These are phyloP conservation scores for Heliconius cydno DNA, from an alignment of 2,888 invertebrate genomes.

Conservation along the genomic window DNA sequence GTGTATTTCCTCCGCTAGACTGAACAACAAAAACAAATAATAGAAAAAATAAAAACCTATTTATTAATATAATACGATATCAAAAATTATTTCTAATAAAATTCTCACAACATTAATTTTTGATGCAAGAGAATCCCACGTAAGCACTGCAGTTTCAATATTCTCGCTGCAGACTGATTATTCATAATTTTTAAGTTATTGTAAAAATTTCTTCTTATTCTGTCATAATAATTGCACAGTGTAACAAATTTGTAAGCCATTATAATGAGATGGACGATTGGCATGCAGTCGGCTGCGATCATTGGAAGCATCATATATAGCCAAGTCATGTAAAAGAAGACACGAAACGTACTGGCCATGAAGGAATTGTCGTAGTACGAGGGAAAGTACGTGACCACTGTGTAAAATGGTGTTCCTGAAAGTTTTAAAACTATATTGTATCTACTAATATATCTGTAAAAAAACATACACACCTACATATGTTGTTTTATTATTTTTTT, in stretches of 20 bases:
- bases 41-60: not conserved
- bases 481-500: no score
- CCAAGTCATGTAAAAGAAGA: constrained; percentile 74
- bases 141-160: constrained; percentile 62
- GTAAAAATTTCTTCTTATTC: constrained; percentile 62
- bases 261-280: constrained; percentile 69
- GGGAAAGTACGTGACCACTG: constrained; percentile 74
- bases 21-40: constrained; percentile 42
- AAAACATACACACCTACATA: no score
- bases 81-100: not conserved
- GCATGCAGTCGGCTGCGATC: constrained; percentile 76
- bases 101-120: constrained; percentile 67
- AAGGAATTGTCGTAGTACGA: constrained; percentile 63
- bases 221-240: constrained; percentile 64
- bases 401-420: constrained; percentile 72
- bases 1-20: constrained; percentile 71
- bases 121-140: constrained; percentile 72
- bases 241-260: constrained; percentile 71
- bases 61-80: not conserved
- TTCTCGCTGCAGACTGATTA: constrained; percentile 56
- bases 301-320: constrained; percentile 77
- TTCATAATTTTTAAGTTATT: constrained; percentile 53
- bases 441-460: no score
- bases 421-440: constrained; percentile 9
- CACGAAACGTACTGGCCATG: constrained; percentile 60